Base-by-base conservation (phyloP, 2,797 vertebrate species). In the Oreochromis grahami region DNA sequence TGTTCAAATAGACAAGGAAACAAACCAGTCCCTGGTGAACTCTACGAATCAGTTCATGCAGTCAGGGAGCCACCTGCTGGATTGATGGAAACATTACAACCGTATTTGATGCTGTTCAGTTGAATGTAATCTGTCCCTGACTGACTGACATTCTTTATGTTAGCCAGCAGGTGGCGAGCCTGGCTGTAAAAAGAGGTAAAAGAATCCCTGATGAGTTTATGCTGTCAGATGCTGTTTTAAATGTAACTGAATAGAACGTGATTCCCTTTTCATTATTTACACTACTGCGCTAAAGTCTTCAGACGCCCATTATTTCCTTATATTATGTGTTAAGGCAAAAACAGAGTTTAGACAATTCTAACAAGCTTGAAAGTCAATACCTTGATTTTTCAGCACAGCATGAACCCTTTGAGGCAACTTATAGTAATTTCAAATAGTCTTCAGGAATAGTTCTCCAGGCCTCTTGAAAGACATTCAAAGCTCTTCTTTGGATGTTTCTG, bases 41-140 rank as follows among this genome's bases (percentile, higher is more conserved):
- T 56, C 50, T 38, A 2, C 24, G 3, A 38, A 52, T 36, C 34
- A 8, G 78, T 68, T 6, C 2, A 43, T 87, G 86, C 65, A 58
- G 53, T 82, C 32, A 86, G 79, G 51, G 82, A 21, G 86, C 93
- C 96, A 88, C 80, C 95, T 96, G 82, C 80, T 94, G 96, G 94
- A 78, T 5, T 6, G 41, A 8, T 4, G 8, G 1, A 68, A 60
- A 74, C 55, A 89, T 63, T 86, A 24, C 87, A 87, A 2, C 24
- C 82, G 4, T 48, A 58, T 15, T 2, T 51, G 10, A 51, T 14
- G 29, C 45, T 79, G 41, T 50, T 41, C 4, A 41, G 34, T 13
- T n/a, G 6, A 76, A 81, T 4, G 32, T 3, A 19, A 6, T 60
- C 56, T 7, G 29, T 60, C 7, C 12, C 11, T 48, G 6, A 53